phyloP scores from a whole-genome alignment of 2,113 vertebrate species.

The Corythaixoides concolor region DNA sequence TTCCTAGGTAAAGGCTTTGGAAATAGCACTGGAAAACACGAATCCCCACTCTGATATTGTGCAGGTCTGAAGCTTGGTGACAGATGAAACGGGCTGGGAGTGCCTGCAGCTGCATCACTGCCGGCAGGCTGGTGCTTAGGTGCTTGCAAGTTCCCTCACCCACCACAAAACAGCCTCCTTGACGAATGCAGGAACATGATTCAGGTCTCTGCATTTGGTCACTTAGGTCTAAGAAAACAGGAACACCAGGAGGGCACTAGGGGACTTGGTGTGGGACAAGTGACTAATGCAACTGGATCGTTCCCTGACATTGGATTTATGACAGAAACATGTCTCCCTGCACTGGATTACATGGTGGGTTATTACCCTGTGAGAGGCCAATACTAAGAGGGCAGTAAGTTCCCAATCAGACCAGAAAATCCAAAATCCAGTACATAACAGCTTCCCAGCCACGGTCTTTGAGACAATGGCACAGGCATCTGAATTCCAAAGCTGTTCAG shows the following conservation, averaged over 20 bases:
- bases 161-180: not conserved
- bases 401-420: not conserved
- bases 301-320: rapidly evolving
- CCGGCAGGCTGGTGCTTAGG: not conserved
- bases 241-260: not conserved
- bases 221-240: not conserved
- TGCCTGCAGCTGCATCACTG: not conserved
- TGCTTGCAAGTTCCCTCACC: not conserved
- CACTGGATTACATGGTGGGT: not conserved
- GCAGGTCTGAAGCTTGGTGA: not conserved
- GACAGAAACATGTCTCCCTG: not conserved
- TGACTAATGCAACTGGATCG: not conserved
- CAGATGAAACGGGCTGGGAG: not conserved
- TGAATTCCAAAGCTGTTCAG: not conserved
- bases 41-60: rapidly evolving
- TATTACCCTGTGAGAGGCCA: not conserved
- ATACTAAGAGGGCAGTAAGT: not conserved
- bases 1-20: not conserved
- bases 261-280: not conserved
- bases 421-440: not conserved
- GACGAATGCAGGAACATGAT: not conserved
- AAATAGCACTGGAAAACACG: not conserved
- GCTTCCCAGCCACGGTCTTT: not conserved
- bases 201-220: not conserved
- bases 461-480: not conserved